These are phyloP conservation scores for Palythoa grandis DNA, from an alignment of 92 coral and sea anemone genomes.

Conservation along the genomic window DNA sequence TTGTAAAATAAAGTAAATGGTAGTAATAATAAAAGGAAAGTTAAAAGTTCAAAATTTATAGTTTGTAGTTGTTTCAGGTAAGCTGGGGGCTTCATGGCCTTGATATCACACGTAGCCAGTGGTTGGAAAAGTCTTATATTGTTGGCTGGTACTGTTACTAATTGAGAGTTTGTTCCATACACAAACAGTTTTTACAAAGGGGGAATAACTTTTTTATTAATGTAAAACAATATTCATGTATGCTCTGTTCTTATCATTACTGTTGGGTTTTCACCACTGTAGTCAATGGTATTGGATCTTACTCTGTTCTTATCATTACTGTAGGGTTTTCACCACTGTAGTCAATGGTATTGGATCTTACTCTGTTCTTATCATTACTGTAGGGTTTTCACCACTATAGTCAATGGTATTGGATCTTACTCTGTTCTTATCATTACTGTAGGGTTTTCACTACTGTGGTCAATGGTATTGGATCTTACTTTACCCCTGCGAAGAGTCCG, in stretches of 20 bases:
- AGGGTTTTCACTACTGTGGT: conserved; percentile 97
- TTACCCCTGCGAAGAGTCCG: conserved; percentile 90
- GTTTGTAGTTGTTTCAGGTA: no score
- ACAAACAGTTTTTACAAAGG: no score
- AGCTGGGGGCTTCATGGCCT: no score
- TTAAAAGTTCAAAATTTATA: no score
- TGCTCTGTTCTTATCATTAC: neutral
- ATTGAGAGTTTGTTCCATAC: no score
- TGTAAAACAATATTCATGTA: no score
- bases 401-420: conserved; percentile 93
- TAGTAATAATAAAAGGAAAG: no score
- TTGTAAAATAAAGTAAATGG: no score
- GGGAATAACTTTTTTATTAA: no score
- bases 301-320: neutral
- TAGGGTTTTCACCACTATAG: conserved; percentile 95
- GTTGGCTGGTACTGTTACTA: no score
- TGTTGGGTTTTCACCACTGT: conserved; percentile 96
- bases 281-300: conserved; percentile 94
- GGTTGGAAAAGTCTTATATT: no score
- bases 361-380: neutral
- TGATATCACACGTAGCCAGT: no score
- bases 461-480: conserved; percentile 91
- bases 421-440: neutral
- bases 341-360: conserved; percentile 97
- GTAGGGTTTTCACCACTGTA: conserved; percentile 96